Evolutionary conservation across 2,113 vertebrate species (phyloP).

Genomic region (Coryphaenoides rupestris): DNA sequence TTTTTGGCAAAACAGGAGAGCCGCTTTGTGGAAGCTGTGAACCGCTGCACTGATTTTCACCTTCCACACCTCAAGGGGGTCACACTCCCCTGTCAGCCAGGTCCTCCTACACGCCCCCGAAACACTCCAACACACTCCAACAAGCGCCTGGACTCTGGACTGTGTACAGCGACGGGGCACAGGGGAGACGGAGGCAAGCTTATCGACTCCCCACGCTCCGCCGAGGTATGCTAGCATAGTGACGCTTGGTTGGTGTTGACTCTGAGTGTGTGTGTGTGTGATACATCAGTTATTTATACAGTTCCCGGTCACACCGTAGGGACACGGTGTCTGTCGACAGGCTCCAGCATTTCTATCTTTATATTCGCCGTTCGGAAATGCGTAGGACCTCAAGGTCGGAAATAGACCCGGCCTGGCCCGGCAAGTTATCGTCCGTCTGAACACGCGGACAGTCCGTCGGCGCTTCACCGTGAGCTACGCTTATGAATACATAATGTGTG

Average conservation of each 20-base stretch:
- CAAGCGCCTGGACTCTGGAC: too few species aligned
- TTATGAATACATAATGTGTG: too few species aligned
- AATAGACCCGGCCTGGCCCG: not conserved
- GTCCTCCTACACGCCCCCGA: not conserved
- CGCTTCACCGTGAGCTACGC: too few species aligned
- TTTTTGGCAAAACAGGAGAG: not conserved
- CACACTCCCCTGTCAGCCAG: not conserved
- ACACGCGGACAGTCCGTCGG: not conserved
- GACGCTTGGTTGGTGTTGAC: too few species aligned
- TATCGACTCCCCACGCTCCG: too few species aligned
- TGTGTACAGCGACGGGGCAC: too few species aligned
- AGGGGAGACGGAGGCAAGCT: too few species aligned
- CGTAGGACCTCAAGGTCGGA: not conserved
- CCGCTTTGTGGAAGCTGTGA: conserved; percentile 6
- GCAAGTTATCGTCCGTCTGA: not conserved
- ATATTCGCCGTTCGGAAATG: not conserved
- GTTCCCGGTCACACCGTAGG: not conserved
- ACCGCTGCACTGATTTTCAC: conserved; percentile 23
- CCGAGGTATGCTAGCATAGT: too few species aligned
- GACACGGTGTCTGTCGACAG: not conserved
- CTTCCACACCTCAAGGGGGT: conserved; percentile 10
- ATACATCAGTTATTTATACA: not conserved
- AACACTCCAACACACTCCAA: conserved; percentile 10
- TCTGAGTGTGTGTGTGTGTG: not conserved
- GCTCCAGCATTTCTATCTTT: not conserved